Evolutionary conservation across 2,888 invertebrate genomes (phyloP), one percentile per base, ranked within the genome.

Genomic region (Sarcophaga variegata): DNA sequence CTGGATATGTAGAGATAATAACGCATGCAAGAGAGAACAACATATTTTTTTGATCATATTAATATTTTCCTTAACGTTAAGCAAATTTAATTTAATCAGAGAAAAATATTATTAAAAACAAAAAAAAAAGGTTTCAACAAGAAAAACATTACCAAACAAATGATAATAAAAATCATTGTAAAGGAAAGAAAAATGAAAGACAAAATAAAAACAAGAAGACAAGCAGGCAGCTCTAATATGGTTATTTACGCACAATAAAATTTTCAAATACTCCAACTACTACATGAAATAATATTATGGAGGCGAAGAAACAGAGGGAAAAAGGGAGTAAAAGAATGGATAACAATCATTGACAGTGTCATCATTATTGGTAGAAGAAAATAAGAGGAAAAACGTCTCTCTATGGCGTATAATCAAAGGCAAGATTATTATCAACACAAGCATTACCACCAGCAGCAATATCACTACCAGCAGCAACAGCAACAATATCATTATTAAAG

Each of bases 231-330:
- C 20, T 54, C 77, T 85, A 80, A 86, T 80, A 77, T 72, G 54
- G 66, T 83, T 80, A 80, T 63, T 86, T 80, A 71, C 80, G 59
- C 86, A 69, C 64, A 80, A 83, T 78, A 86, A 72, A 83, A 45
- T 81, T 70, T 45, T 64, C 59, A 67, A 81, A 67, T 69, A 14
- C 17, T 14, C 54, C 0, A 54, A 54, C 17, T 54, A 54, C 17
- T 14, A 4, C 75, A 81, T 74, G 25, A 49, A 27, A 60, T 64
- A 20, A 17, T 60, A 27, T 71, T 66, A 11, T 45, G 62, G 47
- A 63, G 66, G 22, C 10, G 22, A 8, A 20, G 2, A 47, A 12
- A 45, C n/a, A 8, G 5, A 74, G 71, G 20, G 45, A 69, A 60
- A 63, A 67, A 77, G 37, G 37, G 37, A 10, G 8, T 74, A 76